Conservation (phyloP, 1,140 invertebrate species). For the Trialeurodes vaporariorum region DNA sequence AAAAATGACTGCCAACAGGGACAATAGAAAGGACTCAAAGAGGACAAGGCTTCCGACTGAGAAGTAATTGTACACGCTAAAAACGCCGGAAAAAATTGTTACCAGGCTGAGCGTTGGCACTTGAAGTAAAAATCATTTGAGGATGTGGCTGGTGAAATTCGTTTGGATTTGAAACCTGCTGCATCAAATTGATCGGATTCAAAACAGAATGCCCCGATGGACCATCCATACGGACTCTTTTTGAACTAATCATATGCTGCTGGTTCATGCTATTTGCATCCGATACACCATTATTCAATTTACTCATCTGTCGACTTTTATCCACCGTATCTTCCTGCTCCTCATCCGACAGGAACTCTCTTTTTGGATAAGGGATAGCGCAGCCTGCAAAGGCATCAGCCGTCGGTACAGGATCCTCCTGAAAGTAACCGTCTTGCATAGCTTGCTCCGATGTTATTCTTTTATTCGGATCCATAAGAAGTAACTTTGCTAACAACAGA, state of each 20-base stretch:
- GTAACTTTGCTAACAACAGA: conserved; percentile 78
- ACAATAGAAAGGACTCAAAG: not conserved
- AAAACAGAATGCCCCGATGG: conserved; percentile 25
- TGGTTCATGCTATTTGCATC: conserved; percentile 25
- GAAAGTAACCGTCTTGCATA: conserved; percentile 96
- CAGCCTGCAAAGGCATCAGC: conserved; percentile 86
- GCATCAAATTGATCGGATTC: conserved; percentile 8
- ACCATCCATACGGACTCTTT: conserved; percentile 42
- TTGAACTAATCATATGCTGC: conserved; percentile 42
- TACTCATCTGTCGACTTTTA: conserved; percentile 51
- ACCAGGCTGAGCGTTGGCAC: conserved; percentile 15
- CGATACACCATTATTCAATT: conserved; percentile 9
- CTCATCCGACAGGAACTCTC: conserved; percentile 96
- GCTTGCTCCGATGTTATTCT: conserved; percentile 95
- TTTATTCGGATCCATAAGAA: conserved; percentile 98
- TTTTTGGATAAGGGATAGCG: conserved; percentile 94
- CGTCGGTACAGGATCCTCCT: conserved; percentile 87
- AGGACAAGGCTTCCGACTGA: not conserved
- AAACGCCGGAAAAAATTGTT: conserved; percentile 16
- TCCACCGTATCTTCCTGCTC: conserved; percentile 92
- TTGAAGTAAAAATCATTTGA: conserved; percentile 19
- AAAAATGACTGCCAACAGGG: not conserved
- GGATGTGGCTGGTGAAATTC: conserved; percentile 24
- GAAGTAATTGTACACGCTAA: conserved; percentile 3
- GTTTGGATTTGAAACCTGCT: conserved; percentile 23